These are phyloP conservation scores for Atrichornis clamosus DNA, from an alignment of 2,113 vertebrate species.

Conservation along the genomic window DNA sequence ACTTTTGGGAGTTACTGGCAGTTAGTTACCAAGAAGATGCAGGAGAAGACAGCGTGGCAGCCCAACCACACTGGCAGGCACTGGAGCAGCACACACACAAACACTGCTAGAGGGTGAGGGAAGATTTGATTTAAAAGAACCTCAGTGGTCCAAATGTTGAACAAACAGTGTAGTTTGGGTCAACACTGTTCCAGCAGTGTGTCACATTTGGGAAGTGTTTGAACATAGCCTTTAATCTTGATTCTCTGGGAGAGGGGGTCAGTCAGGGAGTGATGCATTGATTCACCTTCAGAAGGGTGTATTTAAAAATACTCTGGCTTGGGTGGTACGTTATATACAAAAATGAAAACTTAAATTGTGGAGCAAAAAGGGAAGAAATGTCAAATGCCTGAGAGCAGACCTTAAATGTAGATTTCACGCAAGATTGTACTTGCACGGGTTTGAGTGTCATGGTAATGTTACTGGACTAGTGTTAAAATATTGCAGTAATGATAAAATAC, in stretches of 20 bases:
- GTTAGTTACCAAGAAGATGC: background rate
- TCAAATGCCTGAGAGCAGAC: background rate
- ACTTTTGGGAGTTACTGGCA: background rate
- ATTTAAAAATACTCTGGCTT: background rate
- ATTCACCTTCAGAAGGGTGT: background rate
- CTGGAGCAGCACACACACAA: background rate
- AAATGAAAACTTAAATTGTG: background rate
- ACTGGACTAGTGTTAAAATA: background rate
- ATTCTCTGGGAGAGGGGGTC: background rate
- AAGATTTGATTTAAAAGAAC: background rate
- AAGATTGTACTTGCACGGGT: background rate
- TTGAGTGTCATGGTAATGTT: background rate
- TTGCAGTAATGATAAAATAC: background rate
- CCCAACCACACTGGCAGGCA: accelerated
- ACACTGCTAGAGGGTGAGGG: background rate
- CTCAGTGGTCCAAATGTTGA: background rate
- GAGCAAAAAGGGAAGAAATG: background rate
- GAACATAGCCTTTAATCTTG: background rate
- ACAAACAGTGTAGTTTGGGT: background rate
- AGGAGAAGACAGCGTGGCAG: background rate
- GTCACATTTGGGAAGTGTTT: background rate
- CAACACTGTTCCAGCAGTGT: background rate
- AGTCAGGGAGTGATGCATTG: accelerated
- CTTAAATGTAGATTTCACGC: background rate
- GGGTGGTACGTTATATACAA: background rate